These are phyloP conservation scores for Hybognathus amarus DNA, from an alignment of 2,797 vertebrate genomes.

Conservation along the genomic window DNA sequence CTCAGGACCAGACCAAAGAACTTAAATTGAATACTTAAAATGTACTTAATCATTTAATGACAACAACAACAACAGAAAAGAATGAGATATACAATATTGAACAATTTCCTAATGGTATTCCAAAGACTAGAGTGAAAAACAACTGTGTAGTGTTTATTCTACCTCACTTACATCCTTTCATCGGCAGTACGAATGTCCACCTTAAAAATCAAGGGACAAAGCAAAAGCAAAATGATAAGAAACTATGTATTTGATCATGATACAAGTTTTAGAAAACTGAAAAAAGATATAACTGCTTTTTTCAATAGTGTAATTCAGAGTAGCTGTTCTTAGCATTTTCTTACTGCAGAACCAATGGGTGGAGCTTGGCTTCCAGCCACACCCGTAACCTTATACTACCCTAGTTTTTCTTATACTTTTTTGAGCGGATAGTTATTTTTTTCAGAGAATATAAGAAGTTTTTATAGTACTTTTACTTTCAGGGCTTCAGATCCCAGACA, in stretches of 20 bases:
- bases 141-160: background rate
- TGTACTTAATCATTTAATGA: background rate
- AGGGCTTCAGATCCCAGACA: too few relatives aligned
- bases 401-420: background rate
- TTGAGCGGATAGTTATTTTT: background rate
- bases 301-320: background rate
- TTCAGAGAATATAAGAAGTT: background rate
- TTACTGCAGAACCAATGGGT: background rate
- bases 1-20: background rate
- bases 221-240: background rate
- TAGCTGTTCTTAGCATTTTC: background rate
- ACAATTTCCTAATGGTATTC: background rate
- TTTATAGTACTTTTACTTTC: background rate
- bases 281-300: background rate
- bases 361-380: background rate
- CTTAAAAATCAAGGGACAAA: background rate
- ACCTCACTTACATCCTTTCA: background rate
- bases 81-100: background rate
- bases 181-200: background rate
- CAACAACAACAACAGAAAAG: background rate
- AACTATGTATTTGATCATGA: background rate
- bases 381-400: background rate
- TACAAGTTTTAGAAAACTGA: background rate
- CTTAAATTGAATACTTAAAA: too few relatives aligned
- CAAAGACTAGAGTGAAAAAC: background rate